Evolutionary conservation across 2,888 invertebrate genomes (phyloP).

Genomic region (Scaptomyza flava): DNA sequence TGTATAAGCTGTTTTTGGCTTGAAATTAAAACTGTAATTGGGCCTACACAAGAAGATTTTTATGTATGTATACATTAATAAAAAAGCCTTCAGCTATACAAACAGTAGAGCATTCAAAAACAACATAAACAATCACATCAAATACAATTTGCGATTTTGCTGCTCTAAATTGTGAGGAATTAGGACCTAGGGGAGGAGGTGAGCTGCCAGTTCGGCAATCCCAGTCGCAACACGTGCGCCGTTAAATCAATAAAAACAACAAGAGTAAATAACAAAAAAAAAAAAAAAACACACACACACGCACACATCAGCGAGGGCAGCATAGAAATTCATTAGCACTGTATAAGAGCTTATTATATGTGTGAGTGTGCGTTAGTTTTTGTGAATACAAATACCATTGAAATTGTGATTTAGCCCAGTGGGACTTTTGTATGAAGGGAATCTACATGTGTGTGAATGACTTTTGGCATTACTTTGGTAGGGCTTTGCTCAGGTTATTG

Average conservation of each 20-base stretch:
- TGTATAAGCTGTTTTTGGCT: conserved; percentile 9
- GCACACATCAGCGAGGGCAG: conserved; percentile 31
- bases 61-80: conserved; percentile 24
- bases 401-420: conserved; percentile 23
- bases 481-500: neutral
- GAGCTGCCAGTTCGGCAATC: conserved; percentile 50
- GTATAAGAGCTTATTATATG: conserved; percentile 44
- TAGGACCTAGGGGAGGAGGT: conserved; percentile 22
- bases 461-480: neutral
- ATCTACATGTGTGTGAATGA: neutral
- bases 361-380: conserved; percentile 26
- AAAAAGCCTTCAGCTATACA: conserved; percentile 44
- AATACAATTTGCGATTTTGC: conserved; percentile 9
- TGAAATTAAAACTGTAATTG: conserved; percentile 16
- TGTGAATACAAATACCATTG: conserved; percentile 23
- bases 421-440: neutral
- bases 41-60: conserved; percentile 12
- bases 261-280: conserved; percentile 38
- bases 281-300: neutral
- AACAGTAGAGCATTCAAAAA: conserved; percentile 31
- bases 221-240: conserved; percentile 68
- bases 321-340: conserved; percentile 69
- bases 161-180: conserved; percentile 32
- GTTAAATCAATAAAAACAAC: conserved; percentile 70
- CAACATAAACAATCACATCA: conserved; percentile 16